These are phyloP conservation scores for Callosobruchus maculatus DNA, from an alignment of 2,888 invertebrate species.

Conservation along the genomic window DNA sequence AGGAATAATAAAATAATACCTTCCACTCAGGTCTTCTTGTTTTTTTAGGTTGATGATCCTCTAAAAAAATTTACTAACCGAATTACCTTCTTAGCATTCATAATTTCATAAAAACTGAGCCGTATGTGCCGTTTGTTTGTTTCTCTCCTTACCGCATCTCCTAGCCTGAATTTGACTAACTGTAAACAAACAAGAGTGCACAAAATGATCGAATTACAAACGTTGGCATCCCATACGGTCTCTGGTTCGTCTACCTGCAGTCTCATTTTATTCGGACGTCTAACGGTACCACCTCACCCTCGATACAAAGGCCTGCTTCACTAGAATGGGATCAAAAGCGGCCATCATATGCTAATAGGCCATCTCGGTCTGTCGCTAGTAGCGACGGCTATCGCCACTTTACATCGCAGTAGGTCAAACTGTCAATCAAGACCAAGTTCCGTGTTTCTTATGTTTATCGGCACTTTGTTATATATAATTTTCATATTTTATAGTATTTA, in stretches of 20 bases:
- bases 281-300: neutral
- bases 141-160: neutral
- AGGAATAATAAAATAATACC: no score
- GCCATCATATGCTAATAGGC: neutral
- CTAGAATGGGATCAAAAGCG: neutral
- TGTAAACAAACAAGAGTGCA: neutral
- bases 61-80: no score
- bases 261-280: neutral
- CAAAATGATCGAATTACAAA: neutral
- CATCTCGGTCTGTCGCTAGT: neutral
- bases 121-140: neutral
- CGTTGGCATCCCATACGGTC: neutral
- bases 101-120: neutral
- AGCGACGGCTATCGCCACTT: neutral
- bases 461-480: no score
- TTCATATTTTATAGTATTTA: no score
- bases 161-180: neutral
- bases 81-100: no score
- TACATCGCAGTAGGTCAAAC: neutral
- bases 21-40: no score
- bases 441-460: neutral
- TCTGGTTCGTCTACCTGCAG: neutral
- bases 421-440: neutral
- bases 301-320: neutral
- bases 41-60: no score